phyloP scores from a whole-genome alignment of 2,888 invertebrate genomes.

The Acheta domesticus region DNA sequence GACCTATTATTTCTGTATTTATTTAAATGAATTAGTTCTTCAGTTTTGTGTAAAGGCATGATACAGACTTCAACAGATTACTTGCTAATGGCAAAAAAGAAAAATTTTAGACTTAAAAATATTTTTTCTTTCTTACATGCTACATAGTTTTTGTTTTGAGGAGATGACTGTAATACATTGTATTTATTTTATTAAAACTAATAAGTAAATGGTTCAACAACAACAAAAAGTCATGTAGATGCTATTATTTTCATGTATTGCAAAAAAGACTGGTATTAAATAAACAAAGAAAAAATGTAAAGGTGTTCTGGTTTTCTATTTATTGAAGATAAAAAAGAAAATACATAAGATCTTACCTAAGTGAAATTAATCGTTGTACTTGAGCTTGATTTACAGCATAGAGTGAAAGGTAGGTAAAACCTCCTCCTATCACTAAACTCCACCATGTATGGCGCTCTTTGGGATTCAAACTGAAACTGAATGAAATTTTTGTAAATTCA shows the following conservation, averaged over 20 bases:
- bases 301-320: too few relatives aligned
- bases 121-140: too few relatives aligned
- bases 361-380: constrained; percentile 53
- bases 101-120: too few relatives aligned
- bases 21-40: not conserved
- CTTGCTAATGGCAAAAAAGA: too few relatives aligned
- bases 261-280: too few relatives aligned
- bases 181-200: too few relatives aligned
- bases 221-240: too few relatives aligned
- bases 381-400: constrained; percentile 88
- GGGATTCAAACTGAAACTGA: constrained; percentile 72
- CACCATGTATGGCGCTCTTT: constrained; percentile 82
- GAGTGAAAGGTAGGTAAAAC: constrained; percentile 72
- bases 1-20: not conserved
- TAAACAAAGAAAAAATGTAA: too few relatives aligned
- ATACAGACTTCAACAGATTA: not conserved
- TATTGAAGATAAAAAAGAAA: not conserved
- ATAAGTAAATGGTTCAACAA: too few relatives aligned
- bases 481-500: constrained; percentile 36
- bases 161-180: too few relatives aligned
- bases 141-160: too few relatives aligned
- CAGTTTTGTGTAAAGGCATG: not conserved
- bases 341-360: constrained; percentile 43
- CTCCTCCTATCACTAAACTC: constrained; percentile 75
- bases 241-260: too few relatives aligned